Evolutionary conservation across 2,888 invertebrate species (phyloP), one percentile per base, ranked within the genome.

Genomic region (Phaonia tiefii): DNA sequence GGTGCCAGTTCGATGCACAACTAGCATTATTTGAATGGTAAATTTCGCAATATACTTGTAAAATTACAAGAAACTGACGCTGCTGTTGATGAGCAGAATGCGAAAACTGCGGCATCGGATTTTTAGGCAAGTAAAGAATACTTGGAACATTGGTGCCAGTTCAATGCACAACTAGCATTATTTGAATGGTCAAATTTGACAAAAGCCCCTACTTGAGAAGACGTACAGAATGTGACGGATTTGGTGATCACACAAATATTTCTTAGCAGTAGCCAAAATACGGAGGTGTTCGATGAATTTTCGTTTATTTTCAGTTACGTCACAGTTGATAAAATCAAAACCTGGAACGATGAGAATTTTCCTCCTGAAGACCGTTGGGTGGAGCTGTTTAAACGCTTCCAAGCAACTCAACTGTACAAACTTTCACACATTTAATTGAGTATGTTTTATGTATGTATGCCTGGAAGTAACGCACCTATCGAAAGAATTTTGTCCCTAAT

Each of bases 21-120:
- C 63, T 11, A 1, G 70, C 31, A 5, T 3, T 31, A 31, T 31
- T 31, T 31, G 31, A 31, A 31, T 31, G 31, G 31, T 75, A n/a
- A n/a, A n/a, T 3, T 31, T 8, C 31, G 31, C 31, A 31, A 31
- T 31, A 3, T 31, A 31, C 31, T 31, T 3, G 31, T 31, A 31
- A 5, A 31, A 31, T 31, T 31, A 31, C 3, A n/a, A 31, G 8
- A 31, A 31, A 31, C 8, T 31, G 3, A 31, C 78, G 37, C 46
- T 75, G 42, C 75, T 74, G 8, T 69, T 73, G 17, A 13, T 81
- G 2, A 56, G 73, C 26, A 51, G 78, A 60, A 26, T 79, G 70
- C 69, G 54, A 44, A 51, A 75, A 75, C 63, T 79, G 46, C 70
- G 25, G 49, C 46, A 73, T 15, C 70, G 70, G 73, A 75, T 81